Evolutionary conservation across 2,888 invertebrate genomes (phyloP), one percentile per base, ranked within the genome.

Genomic region (Campaea margaritaria): DNA sequence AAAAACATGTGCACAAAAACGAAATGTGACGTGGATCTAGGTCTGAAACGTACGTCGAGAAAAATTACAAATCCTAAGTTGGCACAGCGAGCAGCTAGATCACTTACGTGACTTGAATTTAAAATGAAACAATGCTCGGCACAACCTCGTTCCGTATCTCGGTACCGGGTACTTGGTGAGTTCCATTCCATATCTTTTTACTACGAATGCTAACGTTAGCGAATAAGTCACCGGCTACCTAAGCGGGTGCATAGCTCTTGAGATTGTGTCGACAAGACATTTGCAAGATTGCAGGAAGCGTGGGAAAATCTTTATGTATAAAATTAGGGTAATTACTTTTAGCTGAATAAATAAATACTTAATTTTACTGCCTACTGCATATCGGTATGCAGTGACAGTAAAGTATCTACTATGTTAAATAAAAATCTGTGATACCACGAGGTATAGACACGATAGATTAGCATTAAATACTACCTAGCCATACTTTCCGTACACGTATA

Each of bases 51-150:
- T 59, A 31, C 47, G 31, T 11, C 28, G 43, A 61, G 60, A 61
- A 56, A 61, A 51, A 56, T 61, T 56, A 61, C 51, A 56, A 52
- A 56, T 51, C 51, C 55, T 48, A 56, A 61, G 47, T 50, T 55
- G 59, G 54, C 54, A 44, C 39, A 45, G 52, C 52, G 43, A 21
- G 54, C 53, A 41, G 50, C 60, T 60, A 56, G 60, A 61, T 61
- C 51, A 61, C 46, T 39, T 61, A 61, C 60, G 60, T 61, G 60
- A 36, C 47, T 61, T 27, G 60, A 56, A 61, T 61, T 55, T 56
- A 14, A 46, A 61, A 47, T 51, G 60, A 47, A 55, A 61, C 60
- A 61, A 61, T 56, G 47, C 43, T 42, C 13, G 51, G 48, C 12
- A 46, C 42, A 14, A 47, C 51, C 51, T 39, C 39, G 58, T 43